Percentiles rank a stretch among this genome's conserved stretches.
phyloP scores from a whole-genome alignment of 2,888 invertebrate species.

The Sylvicola cinctus region DNA sequence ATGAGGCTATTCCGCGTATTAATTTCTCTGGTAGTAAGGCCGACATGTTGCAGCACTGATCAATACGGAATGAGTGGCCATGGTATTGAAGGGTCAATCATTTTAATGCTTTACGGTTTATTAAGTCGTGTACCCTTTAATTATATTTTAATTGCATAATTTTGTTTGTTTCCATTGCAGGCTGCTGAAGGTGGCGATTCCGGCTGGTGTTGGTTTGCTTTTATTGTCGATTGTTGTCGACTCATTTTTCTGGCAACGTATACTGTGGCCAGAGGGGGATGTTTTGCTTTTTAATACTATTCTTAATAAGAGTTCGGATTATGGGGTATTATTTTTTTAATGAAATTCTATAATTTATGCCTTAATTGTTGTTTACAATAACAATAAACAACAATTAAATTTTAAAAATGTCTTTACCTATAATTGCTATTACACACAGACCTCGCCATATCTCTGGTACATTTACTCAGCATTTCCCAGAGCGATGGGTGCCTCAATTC shows the following conservation, averaged over 20 bases:
- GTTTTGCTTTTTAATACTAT: slow-evolving; percentile 92
- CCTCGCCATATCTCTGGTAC: slow-evolving; percentile 92
- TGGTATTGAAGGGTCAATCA: no score
- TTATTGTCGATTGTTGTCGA: slow-evolving; percentile 60
- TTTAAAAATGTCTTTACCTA: slow-evolving; percentile 1
- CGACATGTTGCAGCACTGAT: no score
- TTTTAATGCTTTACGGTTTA: no score
- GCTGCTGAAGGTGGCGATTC: slow-evolving; percentile 46
- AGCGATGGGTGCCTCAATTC: slow-evolving; percentile 60
- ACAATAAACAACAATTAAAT: neutral
- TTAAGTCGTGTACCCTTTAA: no score
- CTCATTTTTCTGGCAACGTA: slow-evolving; percentile 79
- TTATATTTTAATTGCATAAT: no score
- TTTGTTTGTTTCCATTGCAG: slow-evolving; percentile 28
- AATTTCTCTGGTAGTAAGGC: no score
- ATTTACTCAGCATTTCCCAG: slow-evolving; percentile 94
- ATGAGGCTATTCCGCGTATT: no score
- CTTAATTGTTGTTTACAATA: no score
- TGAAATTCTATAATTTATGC: no score
- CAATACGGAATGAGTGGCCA: no score
- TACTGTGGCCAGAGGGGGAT: slow-evolving; percentile 93
- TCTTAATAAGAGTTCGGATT: slow-evolving; percentile 82
- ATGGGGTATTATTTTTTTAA: slow-evolving; percentile 82
- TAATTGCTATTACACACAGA: slow-evolving; percentile 29
- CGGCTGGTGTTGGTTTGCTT: slow-evolving; percentile 46